Conservation (phyloP, 2,888 invertebrate species). For the Tetranychus truncatus region DNA sequence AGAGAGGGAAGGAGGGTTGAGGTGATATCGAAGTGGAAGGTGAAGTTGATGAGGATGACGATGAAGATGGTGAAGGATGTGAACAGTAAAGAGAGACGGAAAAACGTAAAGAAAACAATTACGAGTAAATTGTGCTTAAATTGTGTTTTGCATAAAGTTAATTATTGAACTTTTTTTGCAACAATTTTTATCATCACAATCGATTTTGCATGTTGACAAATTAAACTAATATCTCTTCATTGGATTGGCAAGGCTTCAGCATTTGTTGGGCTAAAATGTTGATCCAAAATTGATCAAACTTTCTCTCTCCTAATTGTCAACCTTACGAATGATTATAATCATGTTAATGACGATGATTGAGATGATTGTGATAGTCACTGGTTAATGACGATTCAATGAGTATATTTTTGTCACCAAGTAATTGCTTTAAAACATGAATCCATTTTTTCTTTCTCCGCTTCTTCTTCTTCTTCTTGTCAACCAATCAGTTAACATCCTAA, state of each 20-base stretch:
- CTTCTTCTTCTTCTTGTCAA: background rate
- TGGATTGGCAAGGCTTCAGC: too few relatives aligned
- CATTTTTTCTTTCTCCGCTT: too few relatives aligned
- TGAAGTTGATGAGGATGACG: background rate
- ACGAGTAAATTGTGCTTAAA: background rate
- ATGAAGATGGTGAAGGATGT: background rate
- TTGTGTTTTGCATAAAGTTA: background rate
- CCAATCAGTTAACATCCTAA: background rate
- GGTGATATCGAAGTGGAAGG: background rate
- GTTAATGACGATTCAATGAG: background rate
- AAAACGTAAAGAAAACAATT: conserved; percentile 3
- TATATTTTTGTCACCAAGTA: background rate
- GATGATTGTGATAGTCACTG: background rate
- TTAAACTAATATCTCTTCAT: too few relatives aligned
- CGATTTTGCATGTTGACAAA: too few relatives aligned
- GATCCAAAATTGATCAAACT: too few relatives aligned
- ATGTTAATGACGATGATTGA: too few relatives aligned
- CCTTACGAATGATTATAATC: too few relatives aligned
- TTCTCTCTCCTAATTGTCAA: too few relatives aligned
- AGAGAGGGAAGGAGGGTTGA: conserved; percentile 1
- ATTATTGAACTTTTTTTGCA: background rate
- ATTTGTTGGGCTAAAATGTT: too few relatives aligned
- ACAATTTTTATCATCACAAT: background rate
- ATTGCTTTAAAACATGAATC: background rate
- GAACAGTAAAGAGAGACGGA: conserved; percentile 4